A percentile compares a stretch with the other conserved stretches of the same genome.
These are phyloP conservation scores for Brienomyrus longianalis DNA, from an alignment of 2,113 vertebrate species.

Conservation along the genomic window DNA sequence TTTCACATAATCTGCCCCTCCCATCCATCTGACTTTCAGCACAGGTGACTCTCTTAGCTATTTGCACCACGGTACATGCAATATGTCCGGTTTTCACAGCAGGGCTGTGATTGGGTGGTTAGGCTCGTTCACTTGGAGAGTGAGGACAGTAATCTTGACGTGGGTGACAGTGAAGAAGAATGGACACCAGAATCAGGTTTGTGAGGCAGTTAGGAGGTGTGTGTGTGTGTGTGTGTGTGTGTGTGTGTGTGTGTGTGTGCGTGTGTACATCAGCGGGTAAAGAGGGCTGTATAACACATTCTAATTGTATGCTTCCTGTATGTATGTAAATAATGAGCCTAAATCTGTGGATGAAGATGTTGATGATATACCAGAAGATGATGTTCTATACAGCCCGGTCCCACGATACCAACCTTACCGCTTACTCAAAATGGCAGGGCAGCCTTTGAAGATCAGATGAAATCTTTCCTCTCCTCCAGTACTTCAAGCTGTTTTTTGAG, in stretches of 20 bases:
- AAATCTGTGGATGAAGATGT: not conserved
- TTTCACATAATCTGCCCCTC: not conserved
- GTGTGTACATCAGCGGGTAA: not conserved
- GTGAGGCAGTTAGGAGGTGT: slow-evolving; percentile 5
- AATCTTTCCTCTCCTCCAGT: slow-evolving; percentile 6
- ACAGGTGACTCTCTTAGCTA: not conserved
- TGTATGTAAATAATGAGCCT: not conserved
- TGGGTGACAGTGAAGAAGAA: slow-evolving; percentile 12
- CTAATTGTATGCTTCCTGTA: not conserved
- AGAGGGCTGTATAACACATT: slow-evolving; percentile 2
- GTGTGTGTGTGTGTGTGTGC: not conserved
- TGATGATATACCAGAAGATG: slow-evolving; percentile 11
- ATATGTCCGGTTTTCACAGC: not conserved
- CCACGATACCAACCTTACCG: not conserved
- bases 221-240: not conserved
- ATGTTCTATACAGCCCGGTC: not conserved
- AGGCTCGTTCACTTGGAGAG: slow-evolving; percentile 1
- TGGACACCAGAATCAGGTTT: slow-evolving; percentile 16
- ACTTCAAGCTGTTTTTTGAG: not conserved
- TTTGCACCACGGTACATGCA: not conserved
- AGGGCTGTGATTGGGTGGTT: not conserved
- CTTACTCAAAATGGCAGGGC: not conserved
- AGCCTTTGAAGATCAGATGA: not conserved
- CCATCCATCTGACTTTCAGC: not conserved
- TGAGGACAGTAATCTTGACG: slow-evolving; percentile 17